Evolutionary conservation across 2,888 invertebrate species (phyloP), one percentile per base, ranked within the genome.

Genomic region (Seladonia tumulorum): DNA sequence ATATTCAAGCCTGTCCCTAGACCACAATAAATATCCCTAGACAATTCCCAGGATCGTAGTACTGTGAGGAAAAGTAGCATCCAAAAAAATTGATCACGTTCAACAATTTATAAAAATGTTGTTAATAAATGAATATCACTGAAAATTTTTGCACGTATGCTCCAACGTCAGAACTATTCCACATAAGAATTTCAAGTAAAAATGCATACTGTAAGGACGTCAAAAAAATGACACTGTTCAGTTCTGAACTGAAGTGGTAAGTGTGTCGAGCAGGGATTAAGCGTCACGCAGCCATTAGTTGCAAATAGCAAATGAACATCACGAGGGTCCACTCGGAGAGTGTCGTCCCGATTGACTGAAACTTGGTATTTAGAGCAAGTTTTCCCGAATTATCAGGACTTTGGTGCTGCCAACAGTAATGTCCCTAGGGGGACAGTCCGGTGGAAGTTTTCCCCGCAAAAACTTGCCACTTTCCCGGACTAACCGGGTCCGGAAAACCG

Each of bases 401-500:
- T 5, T 12, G 39, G n/a, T 42, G 12, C 10, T n/a, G 39, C 39
- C 70, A 42, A 39, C 68, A 22, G 39, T 12, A 39, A 70, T 70
- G 70, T 70, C 71, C 47, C 71, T 72, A 10, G 8, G 18, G 25
- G 71, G 18, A 47, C 25, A 29, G 47, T 16, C 71, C 16, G 10
- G 16, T 47, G 5, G 71, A 72, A 72, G 47, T 25, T 72, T 18
- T 12, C 35, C 8, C 47, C 35, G 29, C 60, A 49, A 22, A 72
- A 72, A 72, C 72, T 72, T 49, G 66, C 35, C 66, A 66, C 66
- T 66, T 66, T 66, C 22, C 14, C 35, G 66, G 22, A 35, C 66
- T 35, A 49, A 22, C 63, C 47, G 35, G 25, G 7, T 66, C n/a
- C 14, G n/a, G 60, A 79, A 29, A 83, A 82, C 76, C 68, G 16